Evolutionary conservation across 2,797 vertebrate genomes (phyloP).

Genomic region (Centroberyx gerrardi): DNA sequence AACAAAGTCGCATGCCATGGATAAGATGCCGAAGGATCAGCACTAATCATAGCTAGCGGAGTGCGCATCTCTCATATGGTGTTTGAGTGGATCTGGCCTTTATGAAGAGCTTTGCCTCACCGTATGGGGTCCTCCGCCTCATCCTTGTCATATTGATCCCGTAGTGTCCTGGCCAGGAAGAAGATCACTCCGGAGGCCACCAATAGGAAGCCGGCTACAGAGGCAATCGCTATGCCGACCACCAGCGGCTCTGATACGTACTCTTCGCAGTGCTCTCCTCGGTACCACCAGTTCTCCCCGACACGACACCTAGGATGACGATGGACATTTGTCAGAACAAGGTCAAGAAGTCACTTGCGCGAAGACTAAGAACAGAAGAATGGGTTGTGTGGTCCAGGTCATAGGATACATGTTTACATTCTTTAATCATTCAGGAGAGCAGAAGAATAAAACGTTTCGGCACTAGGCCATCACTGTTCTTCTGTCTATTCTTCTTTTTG

Average conservation of each 20-base stretch:
- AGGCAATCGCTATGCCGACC: slow-evolving; percentile 92
- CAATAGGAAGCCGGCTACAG: slow-evolving; percentile 92
- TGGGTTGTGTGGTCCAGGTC: not conserved
- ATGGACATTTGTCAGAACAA: not conserved
- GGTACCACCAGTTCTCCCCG: slow-evolving; percentile 98
- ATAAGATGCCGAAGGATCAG: not conserved
- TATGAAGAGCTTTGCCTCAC: slow-evolving; percentile 72
- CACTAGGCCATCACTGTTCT: not conserved
- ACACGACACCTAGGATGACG: slow-evolving; percentile 90
- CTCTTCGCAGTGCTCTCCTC: slow-evolving; percentile 97
- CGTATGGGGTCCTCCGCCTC: slow-evolving; percentile 89
- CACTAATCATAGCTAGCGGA: too few relatives aligned
- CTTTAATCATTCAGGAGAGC: not conserved
- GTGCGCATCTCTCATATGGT: not conserved
- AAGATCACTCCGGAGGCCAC: slow-evolving; percentile 91
- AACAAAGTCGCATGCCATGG: not conserved
- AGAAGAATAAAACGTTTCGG: slow-evolving; percentile 4
- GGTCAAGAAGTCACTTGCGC: not conserved
- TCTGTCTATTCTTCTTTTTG: not conserved
- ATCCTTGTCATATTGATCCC: slow-evolving; percentile 91
- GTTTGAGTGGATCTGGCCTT: not conserved
- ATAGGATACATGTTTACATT: not conserved
- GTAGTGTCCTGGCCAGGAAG: slow-evolving; percentile 91
- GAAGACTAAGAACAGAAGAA: not conserved
- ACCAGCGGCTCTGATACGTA: slow-evolving; percentile 95